These are phyloP conservation scores for Hermaeophaga mercurialis DNA, from an alignment of 2,888 invertebrate genomes.

Conservation along the genomic window DNA sequence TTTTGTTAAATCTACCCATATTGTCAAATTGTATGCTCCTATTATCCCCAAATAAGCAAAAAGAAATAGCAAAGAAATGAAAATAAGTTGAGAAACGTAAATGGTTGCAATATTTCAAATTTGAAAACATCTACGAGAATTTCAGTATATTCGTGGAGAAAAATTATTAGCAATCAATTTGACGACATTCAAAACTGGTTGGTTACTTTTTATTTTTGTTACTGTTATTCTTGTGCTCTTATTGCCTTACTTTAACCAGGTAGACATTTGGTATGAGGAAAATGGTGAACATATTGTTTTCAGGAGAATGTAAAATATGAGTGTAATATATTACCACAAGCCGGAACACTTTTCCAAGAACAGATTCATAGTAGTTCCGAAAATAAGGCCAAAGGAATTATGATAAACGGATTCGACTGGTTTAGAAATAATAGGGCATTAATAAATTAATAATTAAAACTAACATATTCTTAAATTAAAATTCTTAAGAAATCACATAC, in stretches of 20 bases:
- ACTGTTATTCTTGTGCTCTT: constrained; percentile 7
- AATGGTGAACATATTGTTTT: constrained; percentile 22
- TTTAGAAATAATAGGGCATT: too few species aligned
- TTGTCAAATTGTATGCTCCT: too few species aligned
- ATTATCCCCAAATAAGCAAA: neutral
- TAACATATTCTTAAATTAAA: too few species aligned
- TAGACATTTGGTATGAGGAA: constrained; percentile 23
- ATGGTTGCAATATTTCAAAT: constrained; percentile 14
- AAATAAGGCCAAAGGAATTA: constrained; percentile 18
- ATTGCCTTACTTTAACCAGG: constrained; percentile 22
- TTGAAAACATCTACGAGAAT: constrained; percentile 17
- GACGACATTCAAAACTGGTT: constrained; percentile 23
- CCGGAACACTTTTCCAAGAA: constrained; percentile 19
- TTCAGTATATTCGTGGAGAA: constrained; percentile 10
- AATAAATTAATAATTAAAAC: too few species aligned
- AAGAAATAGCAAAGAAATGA: neutral
- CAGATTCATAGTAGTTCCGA: constrained; percentile 20
- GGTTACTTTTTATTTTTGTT: constrained; percentile 2
- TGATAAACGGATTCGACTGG: constrained; percentile 4
- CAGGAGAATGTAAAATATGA: constrained; percentile 22
- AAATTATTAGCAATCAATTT: constrained; percentile 25
- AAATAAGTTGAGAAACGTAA: constrained; percentile 10
- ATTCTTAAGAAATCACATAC: too few species aligned
- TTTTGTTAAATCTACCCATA: too few species aligned
- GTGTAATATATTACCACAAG: constrained; percentile 19